Evolutionary conservation across 2,113 vertebrate genomes (phyloP), one percentile per base, ranked within the genome.

Genomic region (Oreotrochilus melanogaster): DNA sequence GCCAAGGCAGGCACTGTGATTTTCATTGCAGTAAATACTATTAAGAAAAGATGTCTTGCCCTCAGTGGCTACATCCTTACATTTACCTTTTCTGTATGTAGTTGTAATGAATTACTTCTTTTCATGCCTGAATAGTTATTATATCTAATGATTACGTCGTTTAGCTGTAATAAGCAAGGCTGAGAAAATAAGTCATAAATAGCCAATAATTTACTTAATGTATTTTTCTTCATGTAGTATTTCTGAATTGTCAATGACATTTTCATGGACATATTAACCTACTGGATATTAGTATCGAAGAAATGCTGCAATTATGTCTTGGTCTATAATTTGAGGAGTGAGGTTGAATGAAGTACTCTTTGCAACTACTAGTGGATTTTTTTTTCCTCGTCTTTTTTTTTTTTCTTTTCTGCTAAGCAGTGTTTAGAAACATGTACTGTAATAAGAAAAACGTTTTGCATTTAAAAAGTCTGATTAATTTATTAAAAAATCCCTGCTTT

Each of bases 131-230:
- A 75, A 42, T 82, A 76, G 31, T 72, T 93, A 67, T 92, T 78
- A 31, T 79, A 61, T 58, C 87, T 95, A 95, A 91, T 85, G 28
- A 58, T 85, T 85, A 56, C 42, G 62, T 70, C 5, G 0, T 89
- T 95, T 95, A 88, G 50, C 66, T 79, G 28, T 73, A 94, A 95
- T 76, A 94, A 89, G 50, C 62, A 82, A 76, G 31, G 54, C 31
- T 61, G 73, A 69, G 70, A 88, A 93, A 81, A 80, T 79, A 87
- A 95, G 73, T 51, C 61, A 91, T 85, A 94, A 95, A 91, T 61
- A 94, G 23, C 5, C 57, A 88, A 37, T 66, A 5, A 16, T 82
- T 95, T 78, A 78, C 37, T 74, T 72, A 61, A n/a, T 64, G 30
- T 9, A 31, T 78, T 95, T 89, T 92, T 43, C 56, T 67, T 76